phyloP scores from a whole-genome alignment of 1,140 invertebrate genomes.

The Trichonephila inaurata region DNA sequence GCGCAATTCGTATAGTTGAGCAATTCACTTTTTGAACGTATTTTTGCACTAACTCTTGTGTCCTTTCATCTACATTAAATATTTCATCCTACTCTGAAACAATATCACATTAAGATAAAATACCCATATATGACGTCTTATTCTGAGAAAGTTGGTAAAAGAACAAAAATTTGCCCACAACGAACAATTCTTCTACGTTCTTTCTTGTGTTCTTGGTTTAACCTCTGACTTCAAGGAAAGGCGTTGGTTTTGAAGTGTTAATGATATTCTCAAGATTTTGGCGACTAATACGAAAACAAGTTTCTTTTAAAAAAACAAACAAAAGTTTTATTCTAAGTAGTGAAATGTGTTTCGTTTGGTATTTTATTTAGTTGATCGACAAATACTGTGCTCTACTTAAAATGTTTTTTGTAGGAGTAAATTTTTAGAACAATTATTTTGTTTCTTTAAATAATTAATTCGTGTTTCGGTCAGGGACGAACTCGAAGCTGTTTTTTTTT shows the following conservation, averaged over 20 bases:
- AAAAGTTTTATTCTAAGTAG: neutral
- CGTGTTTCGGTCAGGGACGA: neutral
- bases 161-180: neutral
- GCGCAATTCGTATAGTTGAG: neutral
- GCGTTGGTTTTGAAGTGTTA: conserved; percentile 5
- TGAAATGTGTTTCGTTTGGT: neutral
- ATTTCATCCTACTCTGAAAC: conserved; percentile 19
- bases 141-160: neutral
- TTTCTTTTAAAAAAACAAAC: neutral
- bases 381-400: neutral
- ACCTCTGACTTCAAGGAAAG: conserved; percentile 4
- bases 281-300: neutral
- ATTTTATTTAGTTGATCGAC: neutral
- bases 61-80: conserved; percentile 26
- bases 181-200: neutral
- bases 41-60: neutral
- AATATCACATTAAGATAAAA: conserved; percentile 44
- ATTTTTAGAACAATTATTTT: neutral
- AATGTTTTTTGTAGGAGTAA: neutral
- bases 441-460: neutral
- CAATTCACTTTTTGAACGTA: neutral
- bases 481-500: neutral
- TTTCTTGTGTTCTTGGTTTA: neutral
- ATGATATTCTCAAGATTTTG: neutral
- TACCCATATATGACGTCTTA: neutral